A percentile compares a stretch with the other conserved stretches of the same genome.
Evolutionary conservation across 2,888 invertebrate species (phyloP).

Genomic region (Miltochrista miniata): DNA sequence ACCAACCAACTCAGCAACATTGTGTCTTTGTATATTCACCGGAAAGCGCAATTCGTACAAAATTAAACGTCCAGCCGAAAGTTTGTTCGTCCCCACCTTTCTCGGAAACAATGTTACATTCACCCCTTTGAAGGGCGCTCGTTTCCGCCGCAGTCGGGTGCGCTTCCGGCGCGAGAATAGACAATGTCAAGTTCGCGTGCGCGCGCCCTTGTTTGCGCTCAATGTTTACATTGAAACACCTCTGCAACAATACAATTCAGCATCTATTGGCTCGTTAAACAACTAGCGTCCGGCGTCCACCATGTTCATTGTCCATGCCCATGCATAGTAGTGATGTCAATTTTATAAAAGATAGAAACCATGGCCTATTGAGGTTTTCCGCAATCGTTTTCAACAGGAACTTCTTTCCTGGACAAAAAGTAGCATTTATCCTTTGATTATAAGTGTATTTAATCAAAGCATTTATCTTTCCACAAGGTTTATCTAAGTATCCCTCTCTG

Average conservation of each 20-base stretch:
- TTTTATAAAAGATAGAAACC: no score
- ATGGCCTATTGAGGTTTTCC: no score
- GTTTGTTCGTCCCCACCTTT: slow-evolving; percentile 49
- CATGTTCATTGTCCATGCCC: no score
- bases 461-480: no score
- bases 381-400: no score
- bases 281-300: no score
- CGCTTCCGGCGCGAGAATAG: slow-evolving; percentile 62
- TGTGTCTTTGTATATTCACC: slow-evolving; percentile 41
- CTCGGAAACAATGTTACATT: slow-evolving; percentile 63
- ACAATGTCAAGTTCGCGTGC: slow-evolving; percentile 75
- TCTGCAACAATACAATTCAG: neutral
- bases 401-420: no score
- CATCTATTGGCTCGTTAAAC: slow-evolving; percentile 1
- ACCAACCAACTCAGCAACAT: slow-evolving; percentile 19
- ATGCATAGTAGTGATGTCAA: no score
- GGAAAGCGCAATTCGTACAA: slow-evolving; percentile 39
- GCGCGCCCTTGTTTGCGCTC: neutral
- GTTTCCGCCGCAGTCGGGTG: slow-evolving; percentile 55
- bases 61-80: slow-evolving; percentile 44
- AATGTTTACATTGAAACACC: slow-evolving; percentile 7
- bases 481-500: no score
- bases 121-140: slow-evolving; percentile 59
- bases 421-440: no score
- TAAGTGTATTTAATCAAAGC: no score